Conservation (phyloP, 2,113 vertebrate genomes). For the Saguinus imperator region DNA sequence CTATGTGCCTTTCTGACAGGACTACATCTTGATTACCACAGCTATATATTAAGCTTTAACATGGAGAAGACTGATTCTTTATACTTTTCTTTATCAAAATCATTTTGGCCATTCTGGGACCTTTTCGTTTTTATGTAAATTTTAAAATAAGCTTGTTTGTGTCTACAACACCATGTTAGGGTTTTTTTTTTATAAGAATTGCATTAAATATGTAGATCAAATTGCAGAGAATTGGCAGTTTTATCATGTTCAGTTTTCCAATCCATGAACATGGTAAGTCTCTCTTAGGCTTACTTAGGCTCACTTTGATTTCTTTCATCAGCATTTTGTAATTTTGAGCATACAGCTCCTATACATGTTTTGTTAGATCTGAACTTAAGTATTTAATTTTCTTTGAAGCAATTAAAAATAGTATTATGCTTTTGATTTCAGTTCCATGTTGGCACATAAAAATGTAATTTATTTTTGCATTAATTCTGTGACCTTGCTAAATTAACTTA, state of each 20-base stretch:
- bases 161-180: neutral
- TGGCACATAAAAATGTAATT: neutral
- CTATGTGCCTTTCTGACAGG: neutral
- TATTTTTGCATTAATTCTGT: neutral
- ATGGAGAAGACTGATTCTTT: neutral
- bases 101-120: neutral
- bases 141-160: neutral
- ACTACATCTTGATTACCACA: neutral
- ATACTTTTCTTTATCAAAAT: neutral
- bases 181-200: constrained; percentile 29
- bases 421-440: neutral
- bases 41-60: neutral
- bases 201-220: neutral
- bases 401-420: neutral
- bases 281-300: neutral
- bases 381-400: neutral
- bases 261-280: neutral
- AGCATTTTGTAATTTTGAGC: neutral
- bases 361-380: neutral
- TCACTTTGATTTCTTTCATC: neutral
- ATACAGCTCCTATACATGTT: neutral
- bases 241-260: neutral
- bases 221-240: neutral
- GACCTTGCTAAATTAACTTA: neutral
- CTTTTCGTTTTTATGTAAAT: neutral